Percentiles rank a stretch among this genome's conserved stretches.
These are phyloP conservation scores for Murina feae DNA, from an alignment of 2,113 vertebrate species.

Conservation along the genomic window DNA sequence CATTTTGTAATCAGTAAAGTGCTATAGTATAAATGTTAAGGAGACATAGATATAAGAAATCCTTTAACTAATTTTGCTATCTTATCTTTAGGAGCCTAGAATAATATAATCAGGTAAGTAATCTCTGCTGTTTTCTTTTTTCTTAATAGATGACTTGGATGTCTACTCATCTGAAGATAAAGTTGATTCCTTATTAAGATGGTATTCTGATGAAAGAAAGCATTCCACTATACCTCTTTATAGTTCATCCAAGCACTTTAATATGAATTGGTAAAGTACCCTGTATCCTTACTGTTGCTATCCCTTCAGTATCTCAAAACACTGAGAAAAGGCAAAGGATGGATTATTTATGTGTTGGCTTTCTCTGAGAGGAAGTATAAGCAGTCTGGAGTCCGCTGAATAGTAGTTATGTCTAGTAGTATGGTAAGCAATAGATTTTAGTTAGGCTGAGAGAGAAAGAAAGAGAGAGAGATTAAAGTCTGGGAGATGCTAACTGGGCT, in stretches of 20 bases:
- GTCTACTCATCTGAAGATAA: constrained; percentile 70
- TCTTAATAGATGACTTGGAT: constrained; percentile 62
- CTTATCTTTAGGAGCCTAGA: not conserved
- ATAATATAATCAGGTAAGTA: not conserved
- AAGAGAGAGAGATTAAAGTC: not conserved
- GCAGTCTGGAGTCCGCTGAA: not conserved
- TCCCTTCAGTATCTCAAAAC: not conserved
- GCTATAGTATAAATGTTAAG: not conserved
- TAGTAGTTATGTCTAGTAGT: not conserved
- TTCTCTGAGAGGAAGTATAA: not conserved
- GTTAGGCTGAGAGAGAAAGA: not conserved
- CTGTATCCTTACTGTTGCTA: not conserved
- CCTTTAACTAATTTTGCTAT: not conserved
- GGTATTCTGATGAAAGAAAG: constrained; percentile 52
- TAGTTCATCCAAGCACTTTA: constrained; percentile 61
- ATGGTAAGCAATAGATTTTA: not conserved
- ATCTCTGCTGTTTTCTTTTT: constrained; percentile 13
- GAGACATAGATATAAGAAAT: not conserved
- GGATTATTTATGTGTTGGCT: not conserved
- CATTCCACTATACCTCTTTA: constrained; percentile 41
- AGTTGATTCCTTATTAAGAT: constrained; percentile 59
- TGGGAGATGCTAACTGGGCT: not conserved
- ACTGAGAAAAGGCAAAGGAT: not conserved
- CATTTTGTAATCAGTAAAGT: not conserved
- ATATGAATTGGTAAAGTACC: constrained; percentile 75